Conservation (phyloP, 2,797 vertebrate genomes). For the Argentina silus region DNA sequence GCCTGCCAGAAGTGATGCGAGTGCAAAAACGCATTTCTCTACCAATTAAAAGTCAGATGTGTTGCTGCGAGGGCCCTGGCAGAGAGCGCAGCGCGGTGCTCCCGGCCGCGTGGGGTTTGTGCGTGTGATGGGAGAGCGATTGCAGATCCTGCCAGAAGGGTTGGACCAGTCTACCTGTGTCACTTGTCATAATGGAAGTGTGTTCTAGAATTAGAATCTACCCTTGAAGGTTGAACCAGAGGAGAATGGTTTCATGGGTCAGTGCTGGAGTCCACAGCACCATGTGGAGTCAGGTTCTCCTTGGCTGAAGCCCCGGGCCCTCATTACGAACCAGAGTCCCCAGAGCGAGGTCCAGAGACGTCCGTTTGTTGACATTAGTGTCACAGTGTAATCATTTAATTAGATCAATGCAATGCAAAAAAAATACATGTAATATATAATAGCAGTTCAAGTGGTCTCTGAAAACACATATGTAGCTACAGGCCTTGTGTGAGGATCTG, state of each 20-base stretch:
- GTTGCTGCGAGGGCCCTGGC: not conserved
- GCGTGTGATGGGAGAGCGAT: not conserved
- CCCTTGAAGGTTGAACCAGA: constrained; percentile 21
- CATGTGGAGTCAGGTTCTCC: not conserved
- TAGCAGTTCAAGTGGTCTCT: not conserved
- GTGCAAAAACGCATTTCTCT: constrained; percentile 4
- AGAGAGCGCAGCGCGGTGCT: not conserved
- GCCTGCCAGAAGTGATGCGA: not conserved
- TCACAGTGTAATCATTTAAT: too few species aligned
- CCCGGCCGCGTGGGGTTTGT: not conserved
- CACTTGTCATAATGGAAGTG: constrained; percentile 11
- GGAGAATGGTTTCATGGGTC: constrained; percentile 23
- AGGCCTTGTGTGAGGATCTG: not conserved
- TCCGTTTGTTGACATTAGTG: too few species aligned
- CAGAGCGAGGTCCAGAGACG: too few species aligned
- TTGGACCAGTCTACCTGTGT: not conserved
- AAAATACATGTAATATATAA: not conserved
- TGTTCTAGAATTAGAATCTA: constrained; percentile 13
- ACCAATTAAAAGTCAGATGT: not conserved
- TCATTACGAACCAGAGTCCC: too few species aligned
- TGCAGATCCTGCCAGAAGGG: not conserved
- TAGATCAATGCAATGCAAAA: too few species aligned
- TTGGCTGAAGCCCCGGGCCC: not conserved
- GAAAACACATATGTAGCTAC: not conserved
- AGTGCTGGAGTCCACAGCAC: constrained; percentile 13